These are phyloP conservation scores for Punctoribates punctum DNA, from an alignment of 2,888 invertebrate genomes.

Conservation along the genomic window DNA sequence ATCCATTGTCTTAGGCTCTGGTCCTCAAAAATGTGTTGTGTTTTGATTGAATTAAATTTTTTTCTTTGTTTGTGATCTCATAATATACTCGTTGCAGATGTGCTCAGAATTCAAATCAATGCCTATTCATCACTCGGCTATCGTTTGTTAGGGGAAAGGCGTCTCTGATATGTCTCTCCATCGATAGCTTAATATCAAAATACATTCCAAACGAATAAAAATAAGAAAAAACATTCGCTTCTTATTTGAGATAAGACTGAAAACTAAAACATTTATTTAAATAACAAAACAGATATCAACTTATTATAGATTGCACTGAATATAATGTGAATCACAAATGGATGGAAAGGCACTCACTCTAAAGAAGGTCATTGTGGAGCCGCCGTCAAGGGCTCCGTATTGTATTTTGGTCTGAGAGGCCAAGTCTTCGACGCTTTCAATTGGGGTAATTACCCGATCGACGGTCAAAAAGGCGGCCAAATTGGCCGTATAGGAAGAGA, in stretches of 20 bases:
- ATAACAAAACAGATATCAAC: constrained; percentile 6
- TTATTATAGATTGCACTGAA: neutral
- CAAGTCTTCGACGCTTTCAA: constrained; percentile 91
- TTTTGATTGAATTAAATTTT: constrained; percentile 5
- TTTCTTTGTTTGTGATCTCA: neutral
- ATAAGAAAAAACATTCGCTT: neutral
- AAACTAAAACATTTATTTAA: neutral
- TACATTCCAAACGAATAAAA: neutral
- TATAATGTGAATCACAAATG: neutral
- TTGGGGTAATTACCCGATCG: constrained; percentile 89
- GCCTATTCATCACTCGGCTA: constrained; percentile 9
- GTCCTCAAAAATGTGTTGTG: neutral
- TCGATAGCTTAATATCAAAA: neutral
- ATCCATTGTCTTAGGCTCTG: neutral
- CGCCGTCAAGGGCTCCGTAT: constrained; percentile 88
- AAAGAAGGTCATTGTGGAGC: constrained; percentile 97
- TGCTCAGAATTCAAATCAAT: constrained; percentile 14
- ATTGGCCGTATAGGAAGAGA: constrained; percentile 96
- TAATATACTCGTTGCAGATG: neutral
- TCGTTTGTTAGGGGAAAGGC: too few species aligned
- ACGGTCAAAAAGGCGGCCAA: constrained; percentile 97
- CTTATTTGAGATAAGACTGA: neutral
- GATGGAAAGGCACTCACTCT: constrained; percentile 61
- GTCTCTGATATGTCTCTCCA: neutral
- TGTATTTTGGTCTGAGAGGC: constrained; percentile 87